Conservation (phyloP, 2,888 invertebrate species). For the Coleophora deauratella region DNA sequence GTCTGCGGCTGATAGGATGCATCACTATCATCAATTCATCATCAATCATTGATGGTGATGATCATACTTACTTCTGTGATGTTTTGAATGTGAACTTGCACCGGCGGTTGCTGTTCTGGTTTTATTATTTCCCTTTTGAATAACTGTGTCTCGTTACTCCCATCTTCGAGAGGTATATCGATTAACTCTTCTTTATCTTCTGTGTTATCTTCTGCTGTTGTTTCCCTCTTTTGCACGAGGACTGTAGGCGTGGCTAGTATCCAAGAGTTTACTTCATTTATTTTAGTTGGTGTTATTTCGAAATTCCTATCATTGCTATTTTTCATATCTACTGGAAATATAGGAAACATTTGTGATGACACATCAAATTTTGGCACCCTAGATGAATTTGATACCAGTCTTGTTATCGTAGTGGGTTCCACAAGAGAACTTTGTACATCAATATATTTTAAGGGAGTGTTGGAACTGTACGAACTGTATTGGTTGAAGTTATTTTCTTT, state of each 20-base stretch:
- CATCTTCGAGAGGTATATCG: constrained; percentile 56
- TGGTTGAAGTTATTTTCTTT: constrained; percentile 41
- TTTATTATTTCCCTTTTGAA: constrained; percentile 64
- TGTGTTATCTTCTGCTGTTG: constrained; percentile 23
- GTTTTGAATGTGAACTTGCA: constrained; percentile 80
- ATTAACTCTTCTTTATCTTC: constrained; percentile 44
- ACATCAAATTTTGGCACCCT: constrained; percentile 7
- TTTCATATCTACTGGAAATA: constrained; percentile 13
- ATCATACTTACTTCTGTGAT: constrained; percentile 59
- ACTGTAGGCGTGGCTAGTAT: constrained; percentile 53
- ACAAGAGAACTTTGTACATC: constrained; percentile 40
- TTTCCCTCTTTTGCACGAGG: constrained; percentile 46
- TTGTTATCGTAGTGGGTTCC: constrained; percentile 8
- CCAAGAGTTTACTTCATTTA: constrained; percentile 50
- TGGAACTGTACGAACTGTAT: constrained; percentile 31
- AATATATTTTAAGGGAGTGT: constrained; percentile 41
- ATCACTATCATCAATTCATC: too few species aligned
- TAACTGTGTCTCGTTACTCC: constrained; percentile 45
- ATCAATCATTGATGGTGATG: too few species aligned
- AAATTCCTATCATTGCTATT: constrained; percentile 26
- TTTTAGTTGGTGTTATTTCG: constrained; percentile 37
- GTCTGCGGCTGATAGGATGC: too few species aligned
- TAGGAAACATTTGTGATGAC: constrained; percentile 32
- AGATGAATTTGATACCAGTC: constrained; percentile 6
- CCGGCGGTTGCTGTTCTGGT: constrained; percentile 70